Conservation (phyloP, 2,888 invertebrate genomes). For the Campoletis raptor region DNA sequence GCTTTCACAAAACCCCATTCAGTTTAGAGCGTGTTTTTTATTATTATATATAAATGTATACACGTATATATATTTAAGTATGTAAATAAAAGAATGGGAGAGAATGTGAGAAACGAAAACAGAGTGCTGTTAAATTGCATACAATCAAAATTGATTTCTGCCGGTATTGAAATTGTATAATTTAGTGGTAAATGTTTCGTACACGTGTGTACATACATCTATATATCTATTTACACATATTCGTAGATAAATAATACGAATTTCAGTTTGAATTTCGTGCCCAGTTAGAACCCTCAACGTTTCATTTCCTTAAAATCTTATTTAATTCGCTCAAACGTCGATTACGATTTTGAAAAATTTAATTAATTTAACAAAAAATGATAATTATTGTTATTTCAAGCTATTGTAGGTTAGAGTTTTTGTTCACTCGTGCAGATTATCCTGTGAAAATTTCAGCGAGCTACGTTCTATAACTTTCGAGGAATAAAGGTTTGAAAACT, state of each 20-base stretch:
- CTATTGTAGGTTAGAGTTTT: neutral
- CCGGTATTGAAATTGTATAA: slow-evolving; percentile 69
- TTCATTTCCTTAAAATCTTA: neutral
- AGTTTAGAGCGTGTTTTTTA: slow-evolving; percentile 44
- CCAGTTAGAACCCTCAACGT: neutral
- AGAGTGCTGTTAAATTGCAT: slow-evolving; percentile 47
- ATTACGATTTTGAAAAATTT: neutral
- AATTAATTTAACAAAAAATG: neutral
- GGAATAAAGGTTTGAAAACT: neutral
- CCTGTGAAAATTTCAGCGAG: neutral
- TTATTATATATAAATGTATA: slow-evolving; percentile 32
- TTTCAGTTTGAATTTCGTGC: neutral
- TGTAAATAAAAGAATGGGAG: slow-evolving; percentile 54
- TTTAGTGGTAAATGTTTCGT: slow-evolving; percentile 50
- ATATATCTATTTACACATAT: neutral
- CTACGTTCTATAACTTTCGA: neutral
- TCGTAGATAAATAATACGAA: neutral
- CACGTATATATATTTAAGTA: neutral
- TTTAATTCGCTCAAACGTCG: neutral
- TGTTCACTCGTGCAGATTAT: neutral
- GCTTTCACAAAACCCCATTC: slow-evolving; percentile 74
- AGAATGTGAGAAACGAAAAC: slow-evolving; percentile 36
- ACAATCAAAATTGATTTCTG: slow-evolving; percentile 73
- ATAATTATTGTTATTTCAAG: neutral
- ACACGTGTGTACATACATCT: neutral